Evolutionary conservation across 2,888 invertebrate genomes (phyloP).

Genomic region (Dichetophora obliterata): DNA sequence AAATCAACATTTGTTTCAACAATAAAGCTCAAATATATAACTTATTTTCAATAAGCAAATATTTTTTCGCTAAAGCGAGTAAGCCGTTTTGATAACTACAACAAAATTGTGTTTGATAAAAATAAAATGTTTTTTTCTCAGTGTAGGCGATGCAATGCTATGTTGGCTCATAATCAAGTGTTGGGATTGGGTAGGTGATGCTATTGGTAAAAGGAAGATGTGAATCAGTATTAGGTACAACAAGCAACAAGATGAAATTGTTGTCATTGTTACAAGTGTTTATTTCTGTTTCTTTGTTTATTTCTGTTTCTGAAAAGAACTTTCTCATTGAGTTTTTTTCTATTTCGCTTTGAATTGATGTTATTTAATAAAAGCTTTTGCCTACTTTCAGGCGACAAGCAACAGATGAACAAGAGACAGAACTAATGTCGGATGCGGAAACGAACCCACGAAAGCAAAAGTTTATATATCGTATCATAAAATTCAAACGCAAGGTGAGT

Average conservation of each 20-base stretch:
- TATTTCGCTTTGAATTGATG: neutral
- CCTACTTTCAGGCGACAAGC: constrained; percentile 55
- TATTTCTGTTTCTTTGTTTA: constrained; percentile 5
- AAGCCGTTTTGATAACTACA: no score
- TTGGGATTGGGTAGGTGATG: neutral
- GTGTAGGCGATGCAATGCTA: neutral
- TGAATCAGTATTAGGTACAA: neutral
- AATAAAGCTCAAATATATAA: no score
- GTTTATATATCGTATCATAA: constrained; percentile 62
- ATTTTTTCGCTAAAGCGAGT: no score
- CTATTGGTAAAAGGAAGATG: neutral
- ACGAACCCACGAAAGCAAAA: constrained; percentile 48
- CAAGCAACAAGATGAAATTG: constrained; percentile 12
- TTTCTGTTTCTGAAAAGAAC: neutral
- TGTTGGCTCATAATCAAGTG: constrained; percentile 29
- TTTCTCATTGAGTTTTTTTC: neutral
- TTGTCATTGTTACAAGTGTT: constrained; percentile 31
- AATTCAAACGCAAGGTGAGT: constrained; percentile 60
- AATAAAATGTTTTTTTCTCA: no score
- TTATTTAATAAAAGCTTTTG: constrained; percentile 25
- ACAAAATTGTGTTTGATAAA: no score
- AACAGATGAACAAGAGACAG: constrained; percentile 63
- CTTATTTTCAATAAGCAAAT: no score
- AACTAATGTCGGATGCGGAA: constrained; percentile 61
- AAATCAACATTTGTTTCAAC: no score